A percentile compares a stretch with the other conserved stretches of the same genome.
phyloP scores from a whole-genome alignment of 2,113 vertebrate genomes.

The Pygoscelis adeliae region DNA sequence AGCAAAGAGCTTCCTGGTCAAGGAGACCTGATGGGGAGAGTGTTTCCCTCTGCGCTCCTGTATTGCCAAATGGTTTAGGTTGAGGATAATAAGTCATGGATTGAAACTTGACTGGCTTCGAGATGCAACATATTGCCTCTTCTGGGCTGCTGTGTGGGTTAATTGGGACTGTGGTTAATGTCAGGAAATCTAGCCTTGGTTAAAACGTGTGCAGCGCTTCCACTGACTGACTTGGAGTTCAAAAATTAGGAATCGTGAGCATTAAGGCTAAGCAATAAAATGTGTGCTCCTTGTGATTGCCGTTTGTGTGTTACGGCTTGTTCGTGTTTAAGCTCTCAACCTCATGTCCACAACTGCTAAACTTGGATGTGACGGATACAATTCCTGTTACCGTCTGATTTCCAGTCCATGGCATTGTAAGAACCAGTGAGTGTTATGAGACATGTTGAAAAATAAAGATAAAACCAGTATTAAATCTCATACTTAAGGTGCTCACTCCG shows the following conservation, averaged over 20 bases:
- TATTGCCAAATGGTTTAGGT: neutral
- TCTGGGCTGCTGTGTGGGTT: neutral
- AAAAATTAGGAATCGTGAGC: neutral
- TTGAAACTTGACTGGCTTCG: neutral
- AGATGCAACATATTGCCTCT: neutral
- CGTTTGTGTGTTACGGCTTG: neutral
- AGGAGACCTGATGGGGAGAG: neutral
- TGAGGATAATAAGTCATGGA: neutral
- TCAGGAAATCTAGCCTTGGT: neutral
- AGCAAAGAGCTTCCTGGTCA: neutral
- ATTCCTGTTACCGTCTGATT: neutral
- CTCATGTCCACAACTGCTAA: neutral
- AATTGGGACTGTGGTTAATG: neutral
- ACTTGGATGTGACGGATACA: neutral
- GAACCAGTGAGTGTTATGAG: neutral
- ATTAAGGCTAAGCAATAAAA: neutral
- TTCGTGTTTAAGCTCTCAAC: neutral
- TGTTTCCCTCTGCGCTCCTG: neutral
- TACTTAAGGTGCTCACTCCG: neutral
- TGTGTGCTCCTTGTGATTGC: neutral
- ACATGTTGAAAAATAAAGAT: neutral
- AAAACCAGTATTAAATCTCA: neutral
- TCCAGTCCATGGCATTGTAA: neutral
- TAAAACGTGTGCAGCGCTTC: accelerated
- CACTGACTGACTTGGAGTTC: neutral